Base-by-base conservation (phyloP, 2,113 vertebrate species). In the Cynocephalus volans region DNA sequence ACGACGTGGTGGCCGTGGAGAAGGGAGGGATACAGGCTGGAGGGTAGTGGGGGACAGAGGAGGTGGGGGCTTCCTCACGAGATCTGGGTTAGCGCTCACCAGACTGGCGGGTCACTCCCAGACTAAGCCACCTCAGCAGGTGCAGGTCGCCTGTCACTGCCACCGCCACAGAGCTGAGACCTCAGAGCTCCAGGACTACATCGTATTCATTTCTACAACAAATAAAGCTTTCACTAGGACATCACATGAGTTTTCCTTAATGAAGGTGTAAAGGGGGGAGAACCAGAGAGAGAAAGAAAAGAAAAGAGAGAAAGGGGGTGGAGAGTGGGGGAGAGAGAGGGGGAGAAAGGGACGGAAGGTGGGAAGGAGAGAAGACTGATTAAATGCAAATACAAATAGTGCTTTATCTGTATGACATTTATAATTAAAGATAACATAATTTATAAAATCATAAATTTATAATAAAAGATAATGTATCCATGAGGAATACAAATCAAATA, bases 401-500 rank as follows among this genome's bases (percentile, higher is more conserved):
- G 7, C 60, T 93, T 88, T 83, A 69, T 26, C 52, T 77, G 21
- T 14, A 24, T 70, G 54, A 54, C 8, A 33, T n/a, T 83, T 56
- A 75, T 14, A 76, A 70, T 45, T 85, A 60, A 76, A 89, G 41
- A 41, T 41, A 41, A 41, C 41, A n/a, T n/a, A 41, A 41, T 41
- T 41, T 41, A 41, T 41, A 41, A 41, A 41, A 41, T 41, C 41
- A 41, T 41, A 41, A 41, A 33, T n/a, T 83, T 56, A 75, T 14
- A 76, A 70, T 45, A 77, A 60, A 76, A 89, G 41, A 60, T 41
- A 52, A 92, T 83, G 41, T 72, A n/a, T 79, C 23, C 69, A 18
- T n/a, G 15, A 93, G 33, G 79, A 97, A 77, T 45, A 36, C 3
- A 24, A 56, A 64, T 28, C 26, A 84, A 73, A 90, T 79, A 67